Conservation (phyloP, 2,888 invertebrate genomes). For the Acheta domesticus region DNA sequence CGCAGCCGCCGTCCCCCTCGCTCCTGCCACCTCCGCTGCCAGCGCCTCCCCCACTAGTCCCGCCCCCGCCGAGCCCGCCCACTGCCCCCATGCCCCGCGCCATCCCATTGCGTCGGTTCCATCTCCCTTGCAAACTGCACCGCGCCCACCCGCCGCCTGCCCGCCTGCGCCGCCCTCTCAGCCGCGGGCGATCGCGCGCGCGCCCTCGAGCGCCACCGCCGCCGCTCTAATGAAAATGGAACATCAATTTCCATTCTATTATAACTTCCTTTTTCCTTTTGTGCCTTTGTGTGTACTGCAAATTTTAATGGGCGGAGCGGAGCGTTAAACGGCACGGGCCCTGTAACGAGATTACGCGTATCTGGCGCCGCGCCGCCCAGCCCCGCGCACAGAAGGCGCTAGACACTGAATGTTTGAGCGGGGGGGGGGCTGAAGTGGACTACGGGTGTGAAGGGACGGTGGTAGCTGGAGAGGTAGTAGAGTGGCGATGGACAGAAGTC, state of each 20-base stretch:
- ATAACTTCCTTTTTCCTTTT: conserved; percentile 18
- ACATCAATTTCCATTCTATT: conserved; percentile 18
- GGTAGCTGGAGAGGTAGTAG: too few relatives aligned
- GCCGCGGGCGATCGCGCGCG: background rate
- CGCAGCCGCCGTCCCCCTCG: too few relatives aligned
- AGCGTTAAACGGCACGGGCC: conserved; percentile 6
- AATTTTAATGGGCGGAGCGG: conserved; percentile 18
- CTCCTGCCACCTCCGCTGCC: too few relatives aligned
- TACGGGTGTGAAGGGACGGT: too few relatives aligned
- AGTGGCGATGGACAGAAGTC: too few relatives aligned
- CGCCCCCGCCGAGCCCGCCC: too few relatives aligned
- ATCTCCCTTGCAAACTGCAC: too few relatives aligned
- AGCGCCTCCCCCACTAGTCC: too few relatives aligned
- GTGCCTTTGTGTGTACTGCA: conserved; percentile 6
- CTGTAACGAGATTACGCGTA: conserved; percentile 18
- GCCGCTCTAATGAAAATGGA: background rate
- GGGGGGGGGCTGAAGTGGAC: too few relatives aligned
- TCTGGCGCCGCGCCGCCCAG: background rate
- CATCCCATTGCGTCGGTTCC: too few relatives aligned
- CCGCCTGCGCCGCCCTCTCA: background rate
- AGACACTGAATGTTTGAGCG: too few relatives aligned
- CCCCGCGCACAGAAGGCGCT: background rate
- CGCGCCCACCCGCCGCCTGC: background rate
- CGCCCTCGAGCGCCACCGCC: background rate
- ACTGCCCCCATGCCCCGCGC: too few relatives aligned